A percentile compares a stretch with the other conserved stretches of the same genome.
These are phyloP conservation scores for Papilio polytes DNA, from an alignment of 1,140 invertebrate species.

Conservation along the genomic window DNA sequence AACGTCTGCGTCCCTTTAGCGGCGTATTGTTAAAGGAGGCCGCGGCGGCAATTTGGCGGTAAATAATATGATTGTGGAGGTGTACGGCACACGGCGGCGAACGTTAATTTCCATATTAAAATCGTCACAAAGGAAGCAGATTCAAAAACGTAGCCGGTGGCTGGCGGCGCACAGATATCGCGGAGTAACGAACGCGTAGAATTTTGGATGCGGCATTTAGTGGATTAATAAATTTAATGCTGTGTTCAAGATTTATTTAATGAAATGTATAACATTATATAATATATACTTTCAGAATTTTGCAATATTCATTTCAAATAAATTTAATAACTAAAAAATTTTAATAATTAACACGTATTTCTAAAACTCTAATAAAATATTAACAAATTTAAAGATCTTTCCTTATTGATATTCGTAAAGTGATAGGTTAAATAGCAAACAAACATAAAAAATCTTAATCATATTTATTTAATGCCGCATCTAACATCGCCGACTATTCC, in stretches of 20 bases:
- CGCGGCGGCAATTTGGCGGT: conserved; percentile 49
- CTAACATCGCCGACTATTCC: conserved; percentile 44
- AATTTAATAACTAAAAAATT: too few species aligned
- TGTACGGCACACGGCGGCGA: conserved; percentile 73
- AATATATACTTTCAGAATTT: too few species aligned
- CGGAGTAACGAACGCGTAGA: conserved; percentile 47
- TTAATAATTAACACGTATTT: too few species aligned
- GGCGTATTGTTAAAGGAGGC: conserved; percentile 34
- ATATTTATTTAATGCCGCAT: conserved; percentile 44
- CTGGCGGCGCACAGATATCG: conserved; percentile 52
- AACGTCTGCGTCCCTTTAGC: conserved; percentile 25
- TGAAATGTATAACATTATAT: not conserved
- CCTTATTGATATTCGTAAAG: too few species aligned
- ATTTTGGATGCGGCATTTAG: conserved; percentile 50
- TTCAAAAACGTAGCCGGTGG: conserved; percentile 77
- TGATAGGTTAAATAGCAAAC: too few species aligned
- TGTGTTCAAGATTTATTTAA: not conserved
- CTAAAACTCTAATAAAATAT: too few species aligned
- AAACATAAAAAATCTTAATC: too few species aligned
- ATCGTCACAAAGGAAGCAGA: conserved; percentile 82
- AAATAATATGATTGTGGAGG: conserved; percentile 71
- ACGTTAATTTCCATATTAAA: conserved; percentile 84
- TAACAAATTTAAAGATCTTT: too few species aligned
- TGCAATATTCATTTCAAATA: too few species aligned
- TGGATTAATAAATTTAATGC: not conserved